Evolutionary conservation across 2,888 invertebrate genomes (phyloP).

Genomic region (Pharmacophagus antenor): DNA sequence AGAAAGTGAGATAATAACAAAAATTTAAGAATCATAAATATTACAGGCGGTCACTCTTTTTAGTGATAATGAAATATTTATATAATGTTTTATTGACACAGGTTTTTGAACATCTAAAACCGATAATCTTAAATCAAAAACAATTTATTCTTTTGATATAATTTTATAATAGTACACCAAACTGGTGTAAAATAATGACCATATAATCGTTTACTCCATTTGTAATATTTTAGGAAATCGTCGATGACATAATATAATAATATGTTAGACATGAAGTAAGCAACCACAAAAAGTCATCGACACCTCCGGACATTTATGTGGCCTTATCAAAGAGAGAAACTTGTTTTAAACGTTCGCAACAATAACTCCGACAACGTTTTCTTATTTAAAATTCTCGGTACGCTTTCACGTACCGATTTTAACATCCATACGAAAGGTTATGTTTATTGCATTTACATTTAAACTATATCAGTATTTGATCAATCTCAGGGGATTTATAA

Average conservation of each 20-base stretch:
- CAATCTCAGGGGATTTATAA: no score
- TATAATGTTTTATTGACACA: neutral
- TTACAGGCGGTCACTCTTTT: neutral
- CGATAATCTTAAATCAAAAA: neutral
- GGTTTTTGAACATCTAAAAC: neutral
- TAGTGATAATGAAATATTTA: neutral
- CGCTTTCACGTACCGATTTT: conserved; percentile 68
- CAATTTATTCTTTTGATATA: no score
- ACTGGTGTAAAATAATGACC: no score
- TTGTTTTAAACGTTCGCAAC: conserved; percentile 61
- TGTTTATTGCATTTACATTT: conserved; percentile 35
- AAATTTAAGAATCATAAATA: neutral
- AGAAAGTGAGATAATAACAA: neutral
- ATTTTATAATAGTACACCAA: neutral
- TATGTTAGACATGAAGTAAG: neutral
- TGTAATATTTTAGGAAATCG: neutral
- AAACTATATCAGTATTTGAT: conserved; percentile 41
- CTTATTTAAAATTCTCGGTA: conserved; percentile 63
- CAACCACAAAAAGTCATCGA: conserved; percentile 54
- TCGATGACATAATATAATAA: conserved; percentile 4
- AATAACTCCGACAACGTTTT: conserved; percentile 51
- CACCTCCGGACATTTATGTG: conserved; percentile 55
- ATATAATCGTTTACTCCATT: neutral
- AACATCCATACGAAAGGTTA: conserved; percentile 43
- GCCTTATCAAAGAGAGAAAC: conserved; percentile 73